These are phyloP conservation scores for Hylyphantes graminicola DNA, from an alignment of 1,140 invertebrate species.

Conservation along the genomic window DNA sequence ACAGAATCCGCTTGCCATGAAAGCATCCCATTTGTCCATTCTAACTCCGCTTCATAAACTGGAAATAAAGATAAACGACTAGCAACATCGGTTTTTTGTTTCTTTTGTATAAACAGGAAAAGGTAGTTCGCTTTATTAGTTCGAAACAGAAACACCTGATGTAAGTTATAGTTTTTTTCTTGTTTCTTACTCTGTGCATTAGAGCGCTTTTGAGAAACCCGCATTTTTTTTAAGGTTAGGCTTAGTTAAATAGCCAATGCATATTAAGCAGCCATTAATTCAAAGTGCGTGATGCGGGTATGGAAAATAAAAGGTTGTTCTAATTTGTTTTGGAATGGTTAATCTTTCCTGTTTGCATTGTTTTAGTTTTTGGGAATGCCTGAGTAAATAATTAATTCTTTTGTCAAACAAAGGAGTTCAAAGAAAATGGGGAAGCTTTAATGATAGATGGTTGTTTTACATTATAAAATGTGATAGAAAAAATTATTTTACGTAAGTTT, in stretches of 20 bases:
- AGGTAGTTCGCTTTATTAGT: constrained; percentile 29
- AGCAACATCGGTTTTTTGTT: not conserved
- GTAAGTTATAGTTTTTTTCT: not conserved
- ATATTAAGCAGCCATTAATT: constrained; percentile 45
- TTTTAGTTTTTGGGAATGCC: not conserved
- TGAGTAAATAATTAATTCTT: not conserved
- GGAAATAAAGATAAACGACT: constrained; percentile 52
- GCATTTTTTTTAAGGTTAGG: not conserved
- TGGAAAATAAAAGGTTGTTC: constrained; percentile 7
- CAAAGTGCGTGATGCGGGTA: not conserved
- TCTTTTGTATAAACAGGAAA: not conserved
- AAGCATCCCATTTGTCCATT: constrained; percentile 30
- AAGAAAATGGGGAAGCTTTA: not conserved
- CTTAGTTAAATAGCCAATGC: constrained; percentile 13
- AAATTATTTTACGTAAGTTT: too few relatives aligned
- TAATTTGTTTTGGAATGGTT: constrained; percentile 21
- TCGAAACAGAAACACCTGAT: constrained; percentile 42
- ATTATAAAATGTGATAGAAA: not conserved
- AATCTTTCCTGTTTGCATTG: not conserved
- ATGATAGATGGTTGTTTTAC: constrained; percentile 4
- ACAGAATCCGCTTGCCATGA: constrained; percentile 11
- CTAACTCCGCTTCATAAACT: constrained; percentile 25
- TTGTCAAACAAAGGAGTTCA: not conserved
- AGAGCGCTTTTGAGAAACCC: not conserved
- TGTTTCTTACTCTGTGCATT: not conserved